A percentile compares a stretch with the other conserved stretches of the same genome.
Conservation (phyloP, 2,113 vertebrate genomes). For the Ailuropoda melanoleuca region DNA sequence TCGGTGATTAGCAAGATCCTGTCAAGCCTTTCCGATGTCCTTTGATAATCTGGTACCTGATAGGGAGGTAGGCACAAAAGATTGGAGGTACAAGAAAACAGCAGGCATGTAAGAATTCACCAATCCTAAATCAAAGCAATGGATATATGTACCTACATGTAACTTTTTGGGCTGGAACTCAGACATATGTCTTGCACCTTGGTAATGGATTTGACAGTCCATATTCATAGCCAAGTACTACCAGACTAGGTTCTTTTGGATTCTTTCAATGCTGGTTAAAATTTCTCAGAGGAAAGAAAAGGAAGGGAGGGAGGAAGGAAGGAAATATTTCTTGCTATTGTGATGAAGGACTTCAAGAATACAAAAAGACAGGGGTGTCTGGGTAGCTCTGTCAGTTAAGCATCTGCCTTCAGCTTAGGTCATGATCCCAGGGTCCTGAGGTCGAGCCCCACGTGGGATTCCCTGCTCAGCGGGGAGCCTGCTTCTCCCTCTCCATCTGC, state of each 20-base stretch:
- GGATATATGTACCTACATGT: neutral
- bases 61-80: neutral
- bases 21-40: neutral
- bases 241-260: neutral
- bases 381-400: neutral
- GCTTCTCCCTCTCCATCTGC: neutral
- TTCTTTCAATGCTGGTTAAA: neutral
- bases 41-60: neutral
- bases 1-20: neutral
- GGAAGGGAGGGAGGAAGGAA: neutral
- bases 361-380: neutral
- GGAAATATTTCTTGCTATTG: neutral
- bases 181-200: neutral
- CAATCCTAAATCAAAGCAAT: neutral
- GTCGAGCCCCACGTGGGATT: neutral
- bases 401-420: neutral
- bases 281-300: neutral
- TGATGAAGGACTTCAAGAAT: neutral
- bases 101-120: neutral
- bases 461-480: neutral
- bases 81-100: neutral
- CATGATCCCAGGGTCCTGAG: neutral
- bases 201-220: neutral
- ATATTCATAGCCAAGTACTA: neutral
- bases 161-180: neutral